phyloP scores from a whole-genome alignment of 2,797 vertebrate genomes.

The Amazona finschi region DNA sequence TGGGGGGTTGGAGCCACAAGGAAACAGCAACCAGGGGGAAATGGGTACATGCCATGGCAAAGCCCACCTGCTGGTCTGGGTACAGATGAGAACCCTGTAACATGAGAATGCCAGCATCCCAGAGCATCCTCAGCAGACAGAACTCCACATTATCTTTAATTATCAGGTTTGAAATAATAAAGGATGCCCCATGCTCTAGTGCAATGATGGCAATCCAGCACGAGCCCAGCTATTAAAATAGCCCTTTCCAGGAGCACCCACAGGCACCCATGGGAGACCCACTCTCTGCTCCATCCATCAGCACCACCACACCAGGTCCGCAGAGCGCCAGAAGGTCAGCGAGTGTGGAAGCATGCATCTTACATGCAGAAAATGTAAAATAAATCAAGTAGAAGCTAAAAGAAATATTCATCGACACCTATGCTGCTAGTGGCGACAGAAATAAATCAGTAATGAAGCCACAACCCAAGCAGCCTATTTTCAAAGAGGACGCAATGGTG shows the following conservation, averaged over 20 bases:
- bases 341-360: fast-evolving
- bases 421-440: neutral
- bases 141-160: neutral
- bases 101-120: fast-evolving
- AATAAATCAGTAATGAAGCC: neutral
- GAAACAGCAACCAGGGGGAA: neutral
- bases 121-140: neutral
- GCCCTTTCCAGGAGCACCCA: neutral
- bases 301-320: neutral
- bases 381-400: neutral
- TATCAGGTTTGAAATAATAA: neutral
- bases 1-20: neutral
- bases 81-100: fast-evolving
- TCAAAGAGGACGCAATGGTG: neutral
- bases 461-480: neutral
- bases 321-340: fast-evolving
- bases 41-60: fast-evolving
- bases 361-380: neutral
- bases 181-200: neutral
- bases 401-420: neutral
- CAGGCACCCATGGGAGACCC: neutral
- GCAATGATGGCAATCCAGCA: neutral
- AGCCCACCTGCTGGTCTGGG: fast-evolving
- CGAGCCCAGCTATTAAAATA: slow-evolving; percentile 13
- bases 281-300: neutral